These are phyloP conservation scores for Drosophila pallidifrons DNA, from an alignment of 1,140 invertebrate genomes.

Conservation along the genomic window DNA sequence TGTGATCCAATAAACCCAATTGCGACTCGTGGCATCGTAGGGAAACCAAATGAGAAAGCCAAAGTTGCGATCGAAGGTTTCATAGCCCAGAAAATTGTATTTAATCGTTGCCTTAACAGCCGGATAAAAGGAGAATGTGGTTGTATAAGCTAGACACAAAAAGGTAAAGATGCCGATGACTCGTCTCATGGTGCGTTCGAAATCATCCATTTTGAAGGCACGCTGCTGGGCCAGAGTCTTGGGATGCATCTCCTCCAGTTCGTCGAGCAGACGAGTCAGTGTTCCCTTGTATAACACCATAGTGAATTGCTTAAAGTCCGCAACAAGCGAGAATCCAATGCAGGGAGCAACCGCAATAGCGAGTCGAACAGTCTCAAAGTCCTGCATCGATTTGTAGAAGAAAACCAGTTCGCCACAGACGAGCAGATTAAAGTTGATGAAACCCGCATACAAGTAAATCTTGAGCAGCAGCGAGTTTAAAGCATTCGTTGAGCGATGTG, in stretches of 20 bases:
- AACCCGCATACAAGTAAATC: conserved; percentile 67
- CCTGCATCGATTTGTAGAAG: conserved; percentile 67
- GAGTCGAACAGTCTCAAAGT: conserved; percentile 62
- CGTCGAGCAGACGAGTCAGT: conserved; percentile 55
- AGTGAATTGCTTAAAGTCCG: conserved; percentile 73
- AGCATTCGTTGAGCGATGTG: conserved; percentile 61
- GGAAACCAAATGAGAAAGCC: conserved; percentile 81
- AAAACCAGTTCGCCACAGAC: conserved; percentile 68
- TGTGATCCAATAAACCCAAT: conserved; percentile 66
- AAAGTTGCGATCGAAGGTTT: conserved; percentile 70
- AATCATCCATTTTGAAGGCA: conserved; percentile 53
- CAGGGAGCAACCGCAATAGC: conserved; percentile 79
- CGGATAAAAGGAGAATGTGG: conserved; percentile 73
- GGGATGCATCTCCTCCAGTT: conserved; percentile 75
- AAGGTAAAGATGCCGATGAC: conserved; percentile 71
- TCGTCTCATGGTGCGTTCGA: conserved; percentile 65
- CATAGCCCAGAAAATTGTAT: conserved; percentile 65
- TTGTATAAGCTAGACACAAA: conserved; percentile 71
- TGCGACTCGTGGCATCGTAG: conserved; percentile 60
- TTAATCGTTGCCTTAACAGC: conserved; percentile 67
- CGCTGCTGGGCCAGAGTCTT: conserved; percentile 47
- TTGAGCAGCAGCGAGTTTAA: conserved; percentile 49
- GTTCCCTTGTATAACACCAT: conserved; percentile 50
- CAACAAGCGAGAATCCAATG: conserved; percentile 76
- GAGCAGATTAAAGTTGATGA: conserved; percentile 74